These are phyloP conservation scores for Poeciliopsis presidionis DNA, from an alignment of 2,797 vertebrate genomes.

Conservation along the genomic window DNA sequence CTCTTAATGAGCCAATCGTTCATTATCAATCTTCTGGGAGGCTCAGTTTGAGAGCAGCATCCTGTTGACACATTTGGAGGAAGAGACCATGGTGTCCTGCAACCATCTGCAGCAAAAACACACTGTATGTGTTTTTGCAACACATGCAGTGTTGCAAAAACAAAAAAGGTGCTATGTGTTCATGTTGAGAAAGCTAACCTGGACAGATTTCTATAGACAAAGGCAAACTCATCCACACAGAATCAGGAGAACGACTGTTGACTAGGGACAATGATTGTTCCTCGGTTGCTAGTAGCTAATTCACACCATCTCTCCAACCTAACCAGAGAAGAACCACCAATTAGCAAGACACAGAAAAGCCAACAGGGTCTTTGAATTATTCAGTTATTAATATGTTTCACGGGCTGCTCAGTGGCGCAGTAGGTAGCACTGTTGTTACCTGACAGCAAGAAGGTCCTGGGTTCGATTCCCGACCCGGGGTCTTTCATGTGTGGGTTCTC, in stretches of 20 bases:
- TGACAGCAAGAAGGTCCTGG: no score
- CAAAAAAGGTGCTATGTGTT: constrained; percentile 59
- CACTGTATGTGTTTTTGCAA: background rate
- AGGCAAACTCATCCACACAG: constrained; percentile 31
- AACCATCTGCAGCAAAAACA: constrained; percentile 21
- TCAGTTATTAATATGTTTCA: background rate
- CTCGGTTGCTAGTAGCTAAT: constrained; percentile 66
- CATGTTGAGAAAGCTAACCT: constrained; percentile 73
- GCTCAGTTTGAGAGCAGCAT: constrained; percentile 73
- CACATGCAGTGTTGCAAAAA: constrained; percentile 55
- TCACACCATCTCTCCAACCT: constrained; percentile 49
- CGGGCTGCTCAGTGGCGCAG: no score
- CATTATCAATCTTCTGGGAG: constrained; percentile 85
- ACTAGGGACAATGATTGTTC: background rate
- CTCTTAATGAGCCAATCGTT: constrained; percentile 87
- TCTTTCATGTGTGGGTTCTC: no score
- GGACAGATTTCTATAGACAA: constrained; percentile 60
- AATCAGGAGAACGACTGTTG: constrained; percentile 66
- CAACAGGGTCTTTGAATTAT: background rate
- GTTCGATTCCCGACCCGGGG: no score
- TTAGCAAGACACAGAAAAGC: background rate
- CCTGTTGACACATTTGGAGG: constrained; percentile 80
- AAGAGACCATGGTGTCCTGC: constrained; percentile 63
- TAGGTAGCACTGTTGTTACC: no score
- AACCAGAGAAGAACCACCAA: background rate